Evolutionary conservation across 2,888 invertebrate species (phyloP).

Genomic region (Pyrochroa serraticornis): DNA sequence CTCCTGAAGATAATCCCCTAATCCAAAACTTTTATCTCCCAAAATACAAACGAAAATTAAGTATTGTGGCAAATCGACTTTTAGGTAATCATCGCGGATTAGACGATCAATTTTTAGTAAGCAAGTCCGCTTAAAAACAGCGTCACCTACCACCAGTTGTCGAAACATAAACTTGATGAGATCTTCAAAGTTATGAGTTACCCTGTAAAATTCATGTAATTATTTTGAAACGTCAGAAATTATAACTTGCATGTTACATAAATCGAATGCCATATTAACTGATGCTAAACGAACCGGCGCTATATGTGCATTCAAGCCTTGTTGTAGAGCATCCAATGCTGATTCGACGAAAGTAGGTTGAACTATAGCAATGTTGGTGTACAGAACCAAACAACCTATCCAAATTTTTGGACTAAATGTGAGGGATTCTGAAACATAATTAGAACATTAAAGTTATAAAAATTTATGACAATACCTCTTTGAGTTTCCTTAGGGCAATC

Average conservation of each 20-base stretch:
- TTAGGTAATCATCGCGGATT: constrained; percentile 27
- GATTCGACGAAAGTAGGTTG: constrained; percentile 14
- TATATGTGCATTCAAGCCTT: constrained; percentile 14
- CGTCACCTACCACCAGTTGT: constrained; percentile 17
- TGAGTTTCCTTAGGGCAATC: constrained; percentile 2
- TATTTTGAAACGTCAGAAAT: background rate
- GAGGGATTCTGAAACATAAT: constrained; percentile 10
- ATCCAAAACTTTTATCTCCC: constrained; percentile 11
- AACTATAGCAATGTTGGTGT: constrained; percentile 19
- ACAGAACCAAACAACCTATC: constrained; percentile 20
- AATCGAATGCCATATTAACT: constrained; percentile 21
- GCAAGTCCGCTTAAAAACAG: constrained; percentile 26
- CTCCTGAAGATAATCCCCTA: constrained; percentile 17
- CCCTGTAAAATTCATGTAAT: constrained; percentile 8
- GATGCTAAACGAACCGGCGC: constrained; percentile 14
- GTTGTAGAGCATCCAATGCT: constrained; percentile 13
- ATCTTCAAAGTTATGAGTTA: constrained; percentile 27
- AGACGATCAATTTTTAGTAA: constrained; percentile 25
- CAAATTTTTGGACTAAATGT: constrained; percentile 22
- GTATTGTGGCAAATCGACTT: constrained; percentile 22
- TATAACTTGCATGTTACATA: constrained; percentile 23
- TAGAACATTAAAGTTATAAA: background rate
- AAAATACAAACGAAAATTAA: constrained; percentile 15
- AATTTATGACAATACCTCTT: constrained; percentile 6
- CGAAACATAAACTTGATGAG: constrained; percentile 21